These are phyloP conservation scores for Muscidifurax raptorellus DNA, from an alignment of 1,140 invertebrate species.

Conservation along the genomic window DNA sequence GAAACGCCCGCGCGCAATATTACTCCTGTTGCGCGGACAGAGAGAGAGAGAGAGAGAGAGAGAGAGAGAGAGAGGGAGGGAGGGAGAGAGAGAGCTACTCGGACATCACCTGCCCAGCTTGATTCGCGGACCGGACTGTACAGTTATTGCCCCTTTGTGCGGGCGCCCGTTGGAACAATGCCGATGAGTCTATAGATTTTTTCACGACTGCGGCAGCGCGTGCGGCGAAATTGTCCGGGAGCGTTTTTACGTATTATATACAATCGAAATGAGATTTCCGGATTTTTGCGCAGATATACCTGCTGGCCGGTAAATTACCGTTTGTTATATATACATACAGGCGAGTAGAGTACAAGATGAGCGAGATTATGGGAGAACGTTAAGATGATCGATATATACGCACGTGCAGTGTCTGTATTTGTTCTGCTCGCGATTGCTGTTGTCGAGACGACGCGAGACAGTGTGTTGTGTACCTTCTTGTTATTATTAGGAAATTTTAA, in stretches of 20 bases:
- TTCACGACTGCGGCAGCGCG: not conserved
- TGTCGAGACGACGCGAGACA: not conserved
- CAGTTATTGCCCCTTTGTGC: slow-evolving; percentile 51
- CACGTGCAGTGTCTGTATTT: not conserved
- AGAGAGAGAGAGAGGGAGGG: not conserved
- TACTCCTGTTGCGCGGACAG: slow-evolving; percentile 34
- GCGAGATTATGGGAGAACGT: not conserved
- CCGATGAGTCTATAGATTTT: slow-evolving; percentile 17
- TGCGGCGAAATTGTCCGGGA: slow-evolving; percentile 41
- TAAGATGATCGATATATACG: slow-evolving; percentile 15
- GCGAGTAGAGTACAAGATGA: not conserved
- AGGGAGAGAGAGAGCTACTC: slow-evolving; percentile 1
- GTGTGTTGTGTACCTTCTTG: not conserved
- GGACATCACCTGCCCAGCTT: slow-evolving; percentile 59
- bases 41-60: not conserved
- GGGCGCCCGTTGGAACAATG: slow-evolving; percentile 52
- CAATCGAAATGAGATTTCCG: slow-evolving; percentile 41
- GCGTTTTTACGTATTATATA: slow-evolving; percentile 37
- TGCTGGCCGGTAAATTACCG: slow-evolving; percentile 29
- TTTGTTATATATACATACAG: slow-evolving; percentile 10
- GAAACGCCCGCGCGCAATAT: slow-evolving; percentile 55
- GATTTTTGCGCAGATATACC: not conserved
- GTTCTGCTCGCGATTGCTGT: slow-evolving; percentile 27
- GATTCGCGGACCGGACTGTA: slow-evolving; percentile 38
- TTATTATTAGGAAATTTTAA: slow-evolving; percentile 28